A percentile compares a stretch with the other conserved stretches of the same genome.
Conservation (phyloP, 2,797 vertebrate genomes). For the Premnoplex brunnescens region DNA sequence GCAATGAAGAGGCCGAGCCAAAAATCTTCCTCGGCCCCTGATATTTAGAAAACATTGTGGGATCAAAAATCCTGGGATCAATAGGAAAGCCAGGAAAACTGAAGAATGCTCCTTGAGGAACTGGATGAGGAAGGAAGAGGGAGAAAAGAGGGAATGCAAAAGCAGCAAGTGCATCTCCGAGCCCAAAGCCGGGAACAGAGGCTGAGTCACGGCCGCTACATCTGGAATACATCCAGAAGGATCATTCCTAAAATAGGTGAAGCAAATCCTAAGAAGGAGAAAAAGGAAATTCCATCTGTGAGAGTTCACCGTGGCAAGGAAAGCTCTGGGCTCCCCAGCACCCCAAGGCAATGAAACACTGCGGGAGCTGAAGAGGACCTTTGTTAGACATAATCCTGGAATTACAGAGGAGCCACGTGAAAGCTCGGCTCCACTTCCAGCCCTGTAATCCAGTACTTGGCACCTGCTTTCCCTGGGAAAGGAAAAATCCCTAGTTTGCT, state of each 20-base stretch:
- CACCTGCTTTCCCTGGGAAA: background rate
- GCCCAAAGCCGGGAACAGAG: background rate
- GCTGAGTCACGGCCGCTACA: constrained; percentile 21
- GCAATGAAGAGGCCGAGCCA: background rate
- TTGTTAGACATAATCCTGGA: constrained; percentile 15
- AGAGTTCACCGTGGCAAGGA: background rate
- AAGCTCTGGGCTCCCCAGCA: background rate
- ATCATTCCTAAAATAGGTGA: constrained; percentile 21
- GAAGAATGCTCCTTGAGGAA: background rate
- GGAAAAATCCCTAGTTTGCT: background rate
- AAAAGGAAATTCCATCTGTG: background rate
- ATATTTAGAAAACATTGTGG: background rate
- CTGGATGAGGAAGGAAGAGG: background rate
- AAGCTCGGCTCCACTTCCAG: background rate
- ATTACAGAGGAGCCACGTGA: background rate
- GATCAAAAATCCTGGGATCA: background rate
- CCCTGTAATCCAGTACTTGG: constrained; percentile 3
- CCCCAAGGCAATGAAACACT: background rate
- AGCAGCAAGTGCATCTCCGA: background rate
- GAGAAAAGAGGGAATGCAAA: background rate
- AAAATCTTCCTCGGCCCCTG: background rate
- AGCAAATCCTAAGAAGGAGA: background rate
- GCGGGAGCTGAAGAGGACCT: background rate
- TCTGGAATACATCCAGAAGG: constrained; percentile 12
- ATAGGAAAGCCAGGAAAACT: background rate